A percentile compares a stretch with the other conserved stretches of the same genome.
These are phyloP conservation scores for Drosophila lutescens DNA, from an alignment of 2,888 invertebrate species.

Conservation along the genomic window DNA sequence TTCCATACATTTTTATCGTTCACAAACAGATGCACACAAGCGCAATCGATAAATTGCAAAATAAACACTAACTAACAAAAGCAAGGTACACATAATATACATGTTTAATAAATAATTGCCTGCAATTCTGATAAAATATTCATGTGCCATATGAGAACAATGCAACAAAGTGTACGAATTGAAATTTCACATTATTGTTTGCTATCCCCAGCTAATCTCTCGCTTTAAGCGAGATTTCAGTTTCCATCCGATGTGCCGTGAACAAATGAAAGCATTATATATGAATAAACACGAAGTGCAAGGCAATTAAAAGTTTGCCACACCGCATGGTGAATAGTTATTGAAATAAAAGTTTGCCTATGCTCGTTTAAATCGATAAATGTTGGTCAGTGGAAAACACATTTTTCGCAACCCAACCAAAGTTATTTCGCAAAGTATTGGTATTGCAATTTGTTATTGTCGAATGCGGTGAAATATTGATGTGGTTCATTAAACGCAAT, in stretches of 20 bases:
- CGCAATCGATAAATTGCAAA: constrained; percentile 23
- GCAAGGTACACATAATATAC: not conserved
- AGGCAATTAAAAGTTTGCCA: constrained; percentile 20
- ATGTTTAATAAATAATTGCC: constrained; percentile 6
- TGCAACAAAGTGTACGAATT: constrained; percentile 7
- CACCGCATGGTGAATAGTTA: not conserved
- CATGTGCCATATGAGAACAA: not conserved
- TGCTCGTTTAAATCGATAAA: constrained; percentile 4
- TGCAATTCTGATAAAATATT: constrained; percentile 9
- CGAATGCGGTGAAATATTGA: not conserved
- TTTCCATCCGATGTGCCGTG: not conserved
- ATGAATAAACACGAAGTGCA: constrained; percentile 3
- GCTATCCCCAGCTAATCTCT: constrained; percentile 1
- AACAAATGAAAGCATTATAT: constrained; percentile 16
- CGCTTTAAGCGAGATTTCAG: constrained; percentile 7
- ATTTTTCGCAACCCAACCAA: not conserved
- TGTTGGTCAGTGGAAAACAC: not conserved
- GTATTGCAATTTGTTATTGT: not conserved
- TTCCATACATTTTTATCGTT: constrained; percentile 15
- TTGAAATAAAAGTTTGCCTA: constrained; percentile 8
- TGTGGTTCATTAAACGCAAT: no score
- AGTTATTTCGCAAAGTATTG: not conserved
- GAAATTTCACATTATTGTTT: constrained; percentile 6
- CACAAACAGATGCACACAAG: constrained; percentile 11
- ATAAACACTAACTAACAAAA: constrained; percentile 5